A percentile compares a stretch with the other conserved stretches of the same genome.
Evolutionary conservation across 2,113 vertebrate species (phyloP).

Genomic region (Rhinopomastus cyanomelas): DNA sequence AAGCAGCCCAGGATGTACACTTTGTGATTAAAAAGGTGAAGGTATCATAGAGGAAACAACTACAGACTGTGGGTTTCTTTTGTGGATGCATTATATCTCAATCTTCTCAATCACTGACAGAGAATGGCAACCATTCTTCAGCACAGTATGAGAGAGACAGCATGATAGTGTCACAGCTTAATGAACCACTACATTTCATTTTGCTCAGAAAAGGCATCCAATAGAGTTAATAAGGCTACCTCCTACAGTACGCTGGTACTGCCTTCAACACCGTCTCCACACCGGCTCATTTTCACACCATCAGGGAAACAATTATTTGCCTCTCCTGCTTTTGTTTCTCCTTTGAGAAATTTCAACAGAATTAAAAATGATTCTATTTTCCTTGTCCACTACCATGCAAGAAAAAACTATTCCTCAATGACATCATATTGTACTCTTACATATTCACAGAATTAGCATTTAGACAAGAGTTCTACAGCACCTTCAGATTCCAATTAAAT

Average conservation of each 20-base stretch:
- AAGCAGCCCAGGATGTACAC: not conserved
- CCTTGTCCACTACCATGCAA: not conserved
- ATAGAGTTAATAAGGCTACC: not conserved
- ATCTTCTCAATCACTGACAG: not conserved
- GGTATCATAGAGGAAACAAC: not conserved
- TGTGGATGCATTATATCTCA: not conserved
- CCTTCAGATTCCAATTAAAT: not conserved
- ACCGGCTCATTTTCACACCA: not conserved
- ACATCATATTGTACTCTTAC: not conserved
- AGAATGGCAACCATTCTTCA: not conserved
- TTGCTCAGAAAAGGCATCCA: constrained; percentile 5
- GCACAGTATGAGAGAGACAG: not conserved
- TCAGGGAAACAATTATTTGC: not conserved
- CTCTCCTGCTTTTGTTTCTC: not conserved
- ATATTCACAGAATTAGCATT: not conserved
- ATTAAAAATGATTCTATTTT: not conserved
- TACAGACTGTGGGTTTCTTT: not conserved
- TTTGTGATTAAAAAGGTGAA: not conserved
- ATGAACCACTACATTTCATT: constrained; percentile 7
- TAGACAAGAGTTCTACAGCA: not conserved
- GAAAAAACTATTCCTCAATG: not conserved
- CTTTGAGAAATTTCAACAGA: not conserved
- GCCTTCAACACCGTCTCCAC: not conserved
- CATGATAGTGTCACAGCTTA: not conserved
- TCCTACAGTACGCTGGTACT: not conserved